Conservation (phyloP, 2,888 invertebrate genomes). For the Xiphydria camelus region DNA sequence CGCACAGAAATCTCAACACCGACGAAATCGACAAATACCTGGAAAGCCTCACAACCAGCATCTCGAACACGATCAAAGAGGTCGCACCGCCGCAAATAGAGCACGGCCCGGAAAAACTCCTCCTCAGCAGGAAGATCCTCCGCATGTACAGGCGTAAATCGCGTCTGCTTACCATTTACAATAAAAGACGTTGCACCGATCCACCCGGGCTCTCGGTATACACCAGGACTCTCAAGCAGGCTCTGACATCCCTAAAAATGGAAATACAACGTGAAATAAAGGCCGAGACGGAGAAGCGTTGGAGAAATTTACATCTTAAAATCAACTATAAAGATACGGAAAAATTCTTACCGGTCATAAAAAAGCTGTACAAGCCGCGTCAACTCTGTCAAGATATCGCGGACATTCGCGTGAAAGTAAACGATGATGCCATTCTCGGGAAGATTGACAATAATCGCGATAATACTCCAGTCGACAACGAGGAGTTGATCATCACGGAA, state of each 20-base stretch:
- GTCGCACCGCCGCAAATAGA: neutral
- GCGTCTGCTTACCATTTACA: neutral
- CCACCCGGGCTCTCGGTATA: no score
- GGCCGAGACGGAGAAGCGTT: no score
- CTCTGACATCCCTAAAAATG: no score
- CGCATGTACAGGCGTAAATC: slow-evolving; percentile 5
- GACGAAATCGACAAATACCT: slow-evolving; percentile 3
- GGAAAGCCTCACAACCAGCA: neutral
- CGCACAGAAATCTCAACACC: no score
- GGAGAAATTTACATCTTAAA: no score
- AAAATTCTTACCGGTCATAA: slow-evolving; percentile 8
- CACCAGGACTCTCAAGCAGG: no score
- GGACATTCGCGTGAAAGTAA: no score
- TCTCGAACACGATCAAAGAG: neutral
- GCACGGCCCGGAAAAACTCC: no score
- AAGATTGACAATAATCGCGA: no score
- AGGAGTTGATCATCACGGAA: neutral
- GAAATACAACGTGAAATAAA: no score
- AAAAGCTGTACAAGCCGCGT: slow-evolving; percentile 10
- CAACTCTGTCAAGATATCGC: neutral
- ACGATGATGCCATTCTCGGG: no score
- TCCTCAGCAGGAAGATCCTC: neutral
- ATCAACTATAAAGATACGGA: slow-evolving; percentile 5
- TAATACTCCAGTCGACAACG: neutral
- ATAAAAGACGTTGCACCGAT: neutral